A percentile compares a stretch with the other conserved stretches of the same genome.
phyloP scores from a whole-genome alignment of 2,888 invertebrate genomes.

The Sminthurides aquaticus region DNA sequence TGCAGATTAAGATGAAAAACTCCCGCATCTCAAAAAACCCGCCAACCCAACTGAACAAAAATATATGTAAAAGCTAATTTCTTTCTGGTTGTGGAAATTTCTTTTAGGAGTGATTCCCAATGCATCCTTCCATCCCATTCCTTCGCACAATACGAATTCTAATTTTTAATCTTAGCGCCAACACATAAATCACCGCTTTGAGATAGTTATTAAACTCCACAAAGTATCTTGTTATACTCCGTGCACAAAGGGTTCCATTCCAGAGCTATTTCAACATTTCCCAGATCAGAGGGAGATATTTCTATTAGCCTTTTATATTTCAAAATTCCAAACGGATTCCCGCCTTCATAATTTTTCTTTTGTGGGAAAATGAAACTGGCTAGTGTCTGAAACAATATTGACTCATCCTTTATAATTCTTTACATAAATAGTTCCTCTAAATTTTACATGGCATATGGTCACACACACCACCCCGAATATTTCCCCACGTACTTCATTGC shows the following conservation, averaged over 20 bases:
- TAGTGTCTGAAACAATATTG: not conserved
- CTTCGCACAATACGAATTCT: too few relatives aligned
- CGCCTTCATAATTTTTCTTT: not conserved
- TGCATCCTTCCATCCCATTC: too few relatives aligned
- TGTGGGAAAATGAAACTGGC: not conserved
- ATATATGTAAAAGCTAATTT: not conserved
- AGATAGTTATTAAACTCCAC: not conserved
- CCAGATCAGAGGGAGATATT: not conserved
- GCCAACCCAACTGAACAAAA: not conserved
- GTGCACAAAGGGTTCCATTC: too few relatives aligned
- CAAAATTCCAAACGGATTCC: not conserved
- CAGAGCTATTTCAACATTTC: not conserved
- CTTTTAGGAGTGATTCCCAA: too few relatives aligned
- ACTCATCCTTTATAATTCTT: not conserved
- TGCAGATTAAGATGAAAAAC: too few relatives aligned
- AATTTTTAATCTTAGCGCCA: not conserved
- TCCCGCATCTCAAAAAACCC: not conserved
- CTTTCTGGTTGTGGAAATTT: not conserved
- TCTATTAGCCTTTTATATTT: not conserved
- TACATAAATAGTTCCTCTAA: not conserved
- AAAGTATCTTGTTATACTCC: too few relatives aligned
- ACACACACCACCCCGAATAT: too few relatives aligned
- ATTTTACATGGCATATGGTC: too few relatives aligned
- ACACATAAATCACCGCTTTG: not conserved
- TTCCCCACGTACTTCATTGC: too few relatives aligned